A percentile compares a stretch with the other conserved stretches of the same genome.
phyloP scores from a whole-genome alignment of 1,140 invertebrate genomes.

The Hylaeus volcanicus region DNA sequence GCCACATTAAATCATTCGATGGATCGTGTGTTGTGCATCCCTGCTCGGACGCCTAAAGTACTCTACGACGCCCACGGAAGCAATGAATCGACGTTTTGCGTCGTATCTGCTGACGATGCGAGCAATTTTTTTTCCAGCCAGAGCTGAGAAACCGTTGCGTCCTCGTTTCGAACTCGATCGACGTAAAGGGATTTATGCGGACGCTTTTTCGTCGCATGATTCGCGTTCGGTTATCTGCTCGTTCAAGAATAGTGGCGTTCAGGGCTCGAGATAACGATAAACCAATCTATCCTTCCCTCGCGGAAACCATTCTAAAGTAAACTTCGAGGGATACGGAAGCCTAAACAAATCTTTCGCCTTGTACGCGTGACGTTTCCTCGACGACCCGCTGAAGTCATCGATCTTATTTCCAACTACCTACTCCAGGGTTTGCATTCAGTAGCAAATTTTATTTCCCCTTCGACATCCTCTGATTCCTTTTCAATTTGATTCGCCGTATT shows the following conservation, averaged over 20 bases:
- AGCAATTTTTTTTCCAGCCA: not conserved
- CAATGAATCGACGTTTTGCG: slow-evolving; percentile 6
- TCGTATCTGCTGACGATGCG: slow-evolving; percentile 23
- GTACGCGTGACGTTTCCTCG: not conserved
- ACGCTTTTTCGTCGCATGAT: not conserved
- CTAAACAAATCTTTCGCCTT: slow-evolving; percentile 37
- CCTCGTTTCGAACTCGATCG: too few species aligned
- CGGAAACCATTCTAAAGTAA: slow-evolving; percentile 9
- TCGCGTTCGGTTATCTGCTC: not conserved
- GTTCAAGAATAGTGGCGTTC: slow-evolving; percentile 3
- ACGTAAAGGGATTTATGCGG: not conserved
- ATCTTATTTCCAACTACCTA: not conserved
- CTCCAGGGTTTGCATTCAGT: too few species aligned
- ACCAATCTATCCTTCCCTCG: not conserved
- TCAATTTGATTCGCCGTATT: not conserved
- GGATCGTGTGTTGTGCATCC: too few species aligned
- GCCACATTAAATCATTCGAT: too few species aligned
- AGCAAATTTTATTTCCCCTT: not conserved
- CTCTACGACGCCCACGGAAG: slow-evolving; percentile 32
- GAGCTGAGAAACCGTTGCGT: not conserved
- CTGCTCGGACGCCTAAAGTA: slow-evolving; percentile 24
- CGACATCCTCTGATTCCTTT: too few species aligned
- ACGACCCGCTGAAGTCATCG: not conserved
- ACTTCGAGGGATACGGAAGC: slow-evolving; percentile 23
- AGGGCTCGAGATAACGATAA: not conserved